phyloP scores from a whole-genome alignment of 2,113 vertebrate genomes.

The Ascaphus truei region DNA sequence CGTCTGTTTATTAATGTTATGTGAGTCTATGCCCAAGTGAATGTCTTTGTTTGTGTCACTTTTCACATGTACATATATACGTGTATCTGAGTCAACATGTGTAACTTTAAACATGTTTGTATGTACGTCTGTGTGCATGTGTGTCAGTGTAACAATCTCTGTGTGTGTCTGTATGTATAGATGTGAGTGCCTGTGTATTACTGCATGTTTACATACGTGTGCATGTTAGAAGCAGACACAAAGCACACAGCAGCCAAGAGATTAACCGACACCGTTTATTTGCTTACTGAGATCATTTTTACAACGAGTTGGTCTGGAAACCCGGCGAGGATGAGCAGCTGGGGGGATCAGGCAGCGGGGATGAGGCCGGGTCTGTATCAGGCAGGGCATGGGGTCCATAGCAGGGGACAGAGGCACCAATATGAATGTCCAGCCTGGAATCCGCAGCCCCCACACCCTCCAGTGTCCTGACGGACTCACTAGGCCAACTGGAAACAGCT shows the following conservation, averaged over 20 bases:
- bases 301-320: conserved; percentile 16
- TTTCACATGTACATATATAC: too few relatives aligned
- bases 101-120: too few relatives aligned
- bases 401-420: conserved; percentile 26
- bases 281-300: conserved; percentile 50
- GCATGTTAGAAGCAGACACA: not conserved
- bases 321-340: too few relatives aligned
- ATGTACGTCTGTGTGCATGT: too few relatives aligned
- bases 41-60: too few relatives aligned
- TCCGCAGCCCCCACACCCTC: not conserved
- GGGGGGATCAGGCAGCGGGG: not conserved
- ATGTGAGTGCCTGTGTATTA: not conserved
- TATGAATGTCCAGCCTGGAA: conserved; percentile 26
- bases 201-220: not conserved
- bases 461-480: not conserved
- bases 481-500: not conserved
- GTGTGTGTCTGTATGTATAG: not conserved
- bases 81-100: too few relatives aligned
- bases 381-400: conserved; percentile 6
- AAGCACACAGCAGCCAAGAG: not conserved
- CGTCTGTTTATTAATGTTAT: too few relatives aligned
- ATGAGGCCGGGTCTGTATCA: conserved; percentile 21
- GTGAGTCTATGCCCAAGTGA: too few relatives aligned
- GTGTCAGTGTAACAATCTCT: too few relatives aligned
- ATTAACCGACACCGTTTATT: conserved; percentile 66